A percentile compares a stretch with the other conserved stretches of the same genome.
These are phyloP conservation scores for Myiozetetes cayanensis DNA, from an alignment of 2,113 vertebrate genomes.

Conservation along the genomic window DNA sequence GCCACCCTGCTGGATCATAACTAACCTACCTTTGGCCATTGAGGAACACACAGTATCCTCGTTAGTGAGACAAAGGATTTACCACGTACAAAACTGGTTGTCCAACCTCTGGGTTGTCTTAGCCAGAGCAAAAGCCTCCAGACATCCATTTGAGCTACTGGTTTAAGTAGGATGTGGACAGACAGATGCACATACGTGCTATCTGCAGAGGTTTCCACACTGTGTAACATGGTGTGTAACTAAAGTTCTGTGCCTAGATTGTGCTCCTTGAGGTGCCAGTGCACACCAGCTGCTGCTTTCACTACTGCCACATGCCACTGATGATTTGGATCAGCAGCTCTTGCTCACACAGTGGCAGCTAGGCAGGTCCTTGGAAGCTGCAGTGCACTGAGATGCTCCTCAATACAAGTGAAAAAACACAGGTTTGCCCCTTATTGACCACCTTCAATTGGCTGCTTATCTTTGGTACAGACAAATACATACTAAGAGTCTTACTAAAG, in stretches of 20 bases:
- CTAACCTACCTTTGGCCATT: neutral
- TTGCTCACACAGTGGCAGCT: neutral
- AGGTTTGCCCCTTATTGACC: neutral
- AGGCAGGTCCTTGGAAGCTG: neutral
- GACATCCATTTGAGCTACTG: neutral
- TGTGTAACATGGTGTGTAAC: neutral
- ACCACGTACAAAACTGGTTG: fast-evolving
- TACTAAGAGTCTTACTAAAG: neutral
- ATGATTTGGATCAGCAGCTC: neutral
- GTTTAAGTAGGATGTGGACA: neutral
- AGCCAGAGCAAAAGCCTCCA: neutral
- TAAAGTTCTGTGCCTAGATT: neutral
- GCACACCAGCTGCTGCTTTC: neutral
- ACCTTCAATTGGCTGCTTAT: fast-evolving
- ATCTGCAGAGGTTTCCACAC: neutral
- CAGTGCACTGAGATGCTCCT: neutral
- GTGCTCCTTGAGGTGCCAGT: neutral
- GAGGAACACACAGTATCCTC: neutral
- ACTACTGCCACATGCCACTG: fast-evolving
- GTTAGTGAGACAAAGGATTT: fast-evolving
- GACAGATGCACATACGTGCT: neutral
- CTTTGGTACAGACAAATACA: neutral
- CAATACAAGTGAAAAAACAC: neutral
- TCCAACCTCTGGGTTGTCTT: neutral
- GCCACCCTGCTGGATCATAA: neutral